Base-by-base conservation (phyloP, 2,888 invertebrate genomes). In the Drosophila percnosoma region DNA sequence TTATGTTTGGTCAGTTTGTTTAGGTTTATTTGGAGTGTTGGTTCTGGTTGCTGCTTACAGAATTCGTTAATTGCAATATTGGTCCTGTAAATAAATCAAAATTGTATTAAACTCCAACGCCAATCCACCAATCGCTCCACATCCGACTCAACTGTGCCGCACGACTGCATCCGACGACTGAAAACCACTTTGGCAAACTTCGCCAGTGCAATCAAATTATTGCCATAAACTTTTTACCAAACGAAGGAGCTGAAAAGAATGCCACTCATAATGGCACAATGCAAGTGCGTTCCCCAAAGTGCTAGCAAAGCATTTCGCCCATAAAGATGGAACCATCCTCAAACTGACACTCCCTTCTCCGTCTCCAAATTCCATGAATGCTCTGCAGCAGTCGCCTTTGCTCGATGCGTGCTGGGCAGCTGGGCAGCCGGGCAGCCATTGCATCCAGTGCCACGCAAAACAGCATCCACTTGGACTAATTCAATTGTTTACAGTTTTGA, bases 171-270 rank as follows among this genome's bases (percentile, higher is more conserved):
- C 51, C 64, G 61, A 48, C 21, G 52, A 54, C 38, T 58, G 48
- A 45, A 59, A 58, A n/a, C 21, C 58, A 54, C 61, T 78, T 61
- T 40, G 48, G 10, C 57, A 59, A 48, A 49, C n/a, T 60, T 60
- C 31, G 51, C 48, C 29, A 60, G 49, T 33, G 75, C 75, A 86
- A 83, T 73, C 59, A 80, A 87, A 83, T 77, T 72, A 77, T 83
- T 60, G 68, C 81, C 77, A 83, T 54, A 68, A 82, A 61, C 68
- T 84, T 74, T 73, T 71, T 27, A 64, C 58, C 70, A 79, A 68
- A 57, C 52, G n/a, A 31, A 27, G 13, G 10, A 18, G 15, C n/a
- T 24, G 13, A 24, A 57, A 34, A 57, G 36, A 27, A 57, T 51
- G 40, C 40, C 29, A 42, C 38, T 55, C 29, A 33, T 31, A 52